Conservation (phyloP, 2,113 vertebrate genomes). For the Notiomystis cincta region DNA sequence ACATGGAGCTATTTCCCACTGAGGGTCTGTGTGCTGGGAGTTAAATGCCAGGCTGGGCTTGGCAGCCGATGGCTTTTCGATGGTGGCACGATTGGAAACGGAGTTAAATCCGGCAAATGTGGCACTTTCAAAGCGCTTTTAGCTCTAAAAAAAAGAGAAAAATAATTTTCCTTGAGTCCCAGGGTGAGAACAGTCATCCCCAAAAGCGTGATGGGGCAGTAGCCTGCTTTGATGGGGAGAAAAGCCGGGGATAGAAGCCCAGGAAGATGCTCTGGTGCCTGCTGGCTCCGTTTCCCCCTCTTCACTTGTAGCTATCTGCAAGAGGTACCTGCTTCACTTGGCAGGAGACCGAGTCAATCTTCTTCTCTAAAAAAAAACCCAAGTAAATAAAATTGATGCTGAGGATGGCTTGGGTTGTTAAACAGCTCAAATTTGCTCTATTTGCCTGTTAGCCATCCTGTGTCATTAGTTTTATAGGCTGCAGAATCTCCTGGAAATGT, state of each 20-base stretch:
- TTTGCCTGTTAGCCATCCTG: not conserved
- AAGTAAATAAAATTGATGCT: not conserved
- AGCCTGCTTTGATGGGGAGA: not conserved
- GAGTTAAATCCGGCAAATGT: not conserved
- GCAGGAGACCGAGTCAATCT: not conserved
- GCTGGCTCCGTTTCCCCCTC: not conserved
- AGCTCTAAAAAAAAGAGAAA: not conserved
- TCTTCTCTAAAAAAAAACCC: not conserved
- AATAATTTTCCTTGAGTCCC: fast-evolving
- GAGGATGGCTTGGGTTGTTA: not conserved
- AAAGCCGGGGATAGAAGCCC: not conserved
- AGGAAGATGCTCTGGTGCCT: not conserved
- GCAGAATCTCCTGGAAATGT: constrained; percentile 1
- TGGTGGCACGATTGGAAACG: not conserved
- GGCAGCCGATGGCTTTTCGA: not conserved
- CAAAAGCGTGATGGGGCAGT: not conserved
- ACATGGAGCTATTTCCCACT: not conserved
- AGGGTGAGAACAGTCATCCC: fast-evolving
- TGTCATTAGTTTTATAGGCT: not conserved
- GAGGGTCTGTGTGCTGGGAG: not conserved
- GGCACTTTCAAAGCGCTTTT: not conserved
- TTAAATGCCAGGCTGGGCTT: not conserved
- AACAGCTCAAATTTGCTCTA: not conserved
- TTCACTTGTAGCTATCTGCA: constrained; percentile 21
- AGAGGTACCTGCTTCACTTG: not conserved